Base-by-base conservation (phyloP, 2,888 invertebrate genomes). In the Diaperis boleti region DNA sequence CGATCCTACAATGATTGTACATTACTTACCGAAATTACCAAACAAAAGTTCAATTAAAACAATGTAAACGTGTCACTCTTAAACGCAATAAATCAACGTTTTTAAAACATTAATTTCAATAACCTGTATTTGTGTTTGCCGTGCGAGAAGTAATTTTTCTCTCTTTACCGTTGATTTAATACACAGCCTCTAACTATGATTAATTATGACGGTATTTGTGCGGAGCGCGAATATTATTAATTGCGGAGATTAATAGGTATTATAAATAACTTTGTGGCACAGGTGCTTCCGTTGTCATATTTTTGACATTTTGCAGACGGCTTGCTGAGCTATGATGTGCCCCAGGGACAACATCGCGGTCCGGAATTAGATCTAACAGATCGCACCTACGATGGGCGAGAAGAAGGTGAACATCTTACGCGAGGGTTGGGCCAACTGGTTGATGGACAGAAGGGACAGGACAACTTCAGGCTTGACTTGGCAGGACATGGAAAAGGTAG, bases 341-440 rank as follows among this genome's bases (percentile, higher is more conserved):
- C 91, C 18, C 89, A 90, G 80, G 91, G 92, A 73, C 84, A 87
- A 49, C 85, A 86, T 65, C 87, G 89, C 76, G 86, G 90, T 55
- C 85, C 88, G 64, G 92, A 91, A 76, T 85, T 92, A 72, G 91
- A 92, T 81, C 85, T 93, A 56, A 87, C 88, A 61, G 94, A 94
- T 83, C 85, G 87, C 70, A 91, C 88, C 15, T 94, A 92, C 82
- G 94, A 94, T 79, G 92, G 92, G 39, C 81, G 83, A 60, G 87
- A 88, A 72, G 87, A 88, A 74, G 83, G 82, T 61, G 87, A 86
- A 70, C 84, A 85, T 68, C 85, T 88, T 70, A 85, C 85, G 65
- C 88, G 88, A 50, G 94, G 94, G 10, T 82, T 94, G 57, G 94
- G 94, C 55, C 92, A 92, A 81, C 84, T 94, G 73, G 87, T 88